Evolutionary conservation across 2,113 vertebrate genomes (phyloP).

Genomic region (Panthera leo): DNA sequence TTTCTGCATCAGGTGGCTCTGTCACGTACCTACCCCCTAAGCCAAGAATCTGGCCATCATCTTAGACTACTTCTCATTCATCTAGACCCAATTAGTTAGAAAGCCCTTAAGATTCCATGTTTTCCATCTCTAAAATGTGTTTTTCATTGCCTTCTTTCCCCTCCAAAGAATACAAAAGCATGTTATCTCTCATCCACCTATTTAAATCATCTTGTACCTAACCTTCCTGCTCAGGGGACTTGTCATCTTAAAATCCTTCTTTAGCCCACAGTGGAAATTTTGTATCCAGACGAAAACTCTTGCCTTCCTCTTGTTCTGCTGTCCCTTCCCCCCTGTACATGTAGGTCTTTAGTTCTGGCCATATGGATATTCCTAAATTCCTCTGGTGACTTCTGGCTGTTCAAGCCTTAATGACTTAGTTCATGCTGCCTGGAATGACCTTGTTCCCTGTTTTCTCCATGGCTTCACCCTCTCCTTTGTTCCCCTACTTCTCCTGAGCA

Average conservation of each 20-base stretch:
- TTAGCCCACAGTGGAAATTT: not conserved
- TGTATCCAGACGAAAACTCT: not conserved
- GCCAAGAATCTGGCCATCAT: not conserved
- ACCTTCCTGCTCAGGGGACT: not conserved
- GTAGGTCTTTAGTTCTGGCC: not conserved
- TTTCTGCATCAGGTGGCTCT: not conserved
- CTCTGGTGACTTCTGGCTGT: not conserved
- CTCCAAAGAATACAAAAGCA: not conserved
- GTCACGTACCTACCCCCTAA: rapidly evolving
- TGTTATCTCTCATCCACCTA: not conserved
- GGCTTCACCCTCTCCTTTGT: not conserved
- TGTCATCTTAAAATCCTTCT: not conserved
- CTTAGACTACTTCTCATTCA: not conserved
- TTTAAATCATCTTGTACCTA: not conserved
- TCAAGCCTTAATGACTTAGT: not conserved
- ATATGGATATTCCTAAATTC: not conserved
- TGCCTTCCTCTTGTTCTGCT: not conserved
- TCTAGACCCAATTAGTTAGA: not conserved
- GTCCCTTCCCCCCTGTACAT: too few species aligned
- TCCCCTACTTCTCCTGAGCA: not conserved
- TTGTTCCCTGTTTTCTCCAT: not conserved
- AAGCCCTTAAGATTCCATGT: not conserved
- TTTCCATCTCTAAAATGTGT: not conserved
- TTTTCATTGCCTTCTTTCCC: not conserved
- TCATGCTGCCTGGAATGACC: not conserved